Base-by-base conservation (phyloP, 2,797 vertebrate genomes). In the Gephyroberyx darwinii region DNA sequence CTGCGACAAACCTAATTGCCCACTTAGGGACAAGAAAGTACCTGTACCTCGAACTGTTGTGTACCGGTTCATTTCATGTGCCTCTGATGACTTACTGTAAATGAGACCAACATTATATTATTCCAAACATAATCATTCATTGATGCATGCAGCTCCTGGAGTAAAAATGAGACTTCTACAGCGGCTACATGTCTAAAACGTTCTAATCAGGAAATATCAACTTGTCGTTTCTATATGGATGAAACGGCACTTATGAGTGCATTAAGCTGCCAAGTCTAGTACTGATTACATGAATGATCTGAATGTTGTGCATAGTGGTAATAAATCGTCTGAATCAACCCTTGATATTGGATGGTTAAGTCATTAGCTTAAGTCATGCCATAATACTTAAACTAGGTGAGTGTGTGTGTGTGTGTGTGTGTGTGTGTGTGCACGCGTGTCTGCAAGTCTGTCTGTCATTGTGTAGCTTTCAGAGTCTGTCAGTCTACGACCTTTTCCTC, bases 201-300 rank as follows among this genome's bases (percentile, higher is more conserved):
- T 4, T 30, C 31, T 69, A 68, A 71, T 67, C 54, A 72, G 54
- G 30, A 70, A 62, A 85, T 76, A 77, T 77, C 70, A 70, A 74
- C 70, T 63, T 69, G 69, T 72, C 64, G 69, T 68, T 77, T 86
- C 58, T 75, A 1, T 48, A 72, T 22, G 74, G 71, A 82, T 77
- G 75, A 69, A 78, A 78, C 37, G 39, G 20, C 65, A 74, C 64
- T 82, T 81, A 51, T 60, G 68, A 67, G 43, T 77, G 76, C 72
- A 82, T 87, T 80, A 77, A 54, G 55, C 59, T 75, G 59, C n/a
- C 26, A 20, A 60, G 30, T 31, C 56, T 56, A 48, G 26, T 8
- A 54, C 51, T 33, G 65, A 65, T 26, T 26, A 26, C 2, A 26
- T 26, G 26, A 26, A 26, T 26, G 26, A 26, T 2, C 26, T 26